Percentiles rank a stretch among this genome's conserved stretches.
phyloP scores from a whole-genome alignment of 2,113 vertebrate genomes.

The Vidua chalybeata region DNA sequence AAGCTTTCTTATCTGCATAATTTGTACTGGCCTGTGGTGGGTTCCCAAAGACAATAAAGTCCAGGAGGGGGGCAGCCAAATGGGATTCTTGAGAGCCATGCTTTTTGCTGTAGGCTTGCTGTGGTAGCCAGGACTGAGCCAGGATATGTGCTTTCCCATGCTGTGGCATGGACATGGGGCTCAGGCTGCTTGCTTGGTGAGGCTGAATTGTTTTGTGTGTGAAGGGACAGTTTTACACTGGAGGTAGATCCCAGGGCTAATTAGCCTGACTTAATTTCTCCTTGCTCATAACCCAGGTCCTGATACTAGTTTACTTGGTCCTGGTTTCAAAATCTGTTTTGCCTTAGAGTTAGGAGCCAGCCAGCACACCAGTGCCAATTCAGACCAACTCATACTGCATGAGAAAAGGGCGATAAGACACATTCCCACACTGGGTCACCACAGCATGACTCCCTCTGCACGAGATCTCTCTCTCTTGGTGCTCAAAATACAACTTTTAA shows the following conservation, averaged over 20 bases:
- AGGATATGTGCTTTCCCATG: neutral
- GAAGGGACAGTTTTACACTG: neutral
- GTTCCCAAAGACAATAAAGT: constrained; percentile 8
- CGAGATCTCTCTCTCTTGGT: neutral
- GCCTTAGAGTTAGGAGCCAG: neutral
- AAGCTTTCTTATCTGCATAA: neutral
- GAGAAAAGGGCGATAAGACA: neutral
- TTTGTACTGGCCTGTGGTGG: neutral
- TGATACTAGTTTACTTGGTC: neutral
- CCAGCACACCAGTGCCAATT: neutral
- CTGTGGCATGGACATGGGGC: neutral
- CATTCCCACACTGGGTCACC: neutral
- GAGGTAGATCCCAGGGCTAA: neutral
- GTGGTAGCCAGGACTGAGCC: neutral
- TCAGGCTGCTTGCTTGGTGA: neutral
- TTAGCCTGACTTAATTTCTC: neutral
- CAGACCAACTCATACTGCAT: neutral
- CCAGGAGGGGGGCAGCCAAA: neutral
- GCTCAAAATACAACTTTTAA: neutral
- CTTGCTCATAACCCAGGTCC: neutral
- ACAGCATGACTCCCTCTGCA: neutral
- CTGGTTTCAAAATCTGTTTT: neutral
- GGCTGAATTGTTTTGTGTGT: neutral
- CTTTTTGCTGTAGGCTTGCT: neutral
- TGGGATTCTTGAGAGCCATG: neutral